A percentile compares a stretch with the other conserved stretches of the same genome.
These are phyloP conservation scores for Leucopsar rothschildi DNA, from an alignment of 2,113 vertebrate species.

Conservation along the genomic window DNA sequence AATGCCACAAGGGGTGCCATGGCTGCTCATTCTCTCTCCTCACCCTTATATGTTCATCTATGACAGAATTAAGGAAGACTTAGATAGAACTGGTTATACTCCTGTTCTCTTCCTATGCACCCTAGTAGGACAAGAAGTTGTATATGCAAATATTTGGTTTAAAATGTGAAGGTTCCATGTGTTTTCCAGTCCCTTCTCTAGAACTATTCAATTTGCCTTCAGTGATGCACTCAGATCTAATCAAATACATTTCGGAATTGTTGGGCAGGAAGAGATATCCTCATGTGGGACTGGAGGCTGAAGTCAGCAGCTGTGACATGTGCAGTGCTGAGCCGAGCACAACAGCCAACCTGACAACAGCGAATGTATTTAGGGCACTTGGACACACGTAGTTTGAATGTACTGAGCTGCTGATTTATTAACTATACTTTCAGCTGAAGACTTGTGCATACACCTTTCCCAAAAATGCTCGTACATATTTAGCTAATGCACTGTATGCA, in stretches of 20 bases:
- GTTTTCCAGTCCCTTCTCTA: neutral
- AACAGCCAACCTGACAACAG: conserved; percentile 18
- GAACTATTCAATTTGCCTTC: neutral
- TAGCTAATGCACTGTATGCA: neutral
- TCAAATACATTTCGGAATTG: neutral
- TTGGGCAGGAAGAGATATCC: neutral
- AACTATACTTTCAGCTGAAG: neutral
- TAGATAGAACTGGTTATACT: neutral
- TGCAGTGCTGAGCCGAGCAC: neutral
- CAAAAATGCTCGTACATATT: conserved; percentile 21
- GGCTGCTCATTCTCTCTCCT: neutral
- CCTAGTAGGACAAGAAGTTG: neutral
- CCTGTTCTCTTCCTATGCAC: neutral
- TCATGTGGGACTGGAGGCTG: neutral
- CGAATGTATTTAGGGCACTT: neutral
- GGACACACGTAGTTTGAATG: neutral
- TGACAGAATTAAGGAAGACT: neutral
- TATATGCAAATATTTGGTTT: neutral
- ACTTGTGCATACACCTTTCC: neutral
- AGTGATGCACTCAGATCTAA: neutral
- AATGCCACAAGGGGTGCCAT: neutral
- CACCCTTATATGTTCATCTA: fast-evolving
- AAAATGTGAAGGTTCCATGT: neutral
- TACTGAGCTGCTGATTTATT: neutral
- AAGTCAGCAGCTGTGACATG: conserved; percentile 24